A percentile compares a stretch with the other conserved stretches of the same genome.
Evolutionary conservation across 2,888 invertebrate genomes (phyloP).

Genomic region (Cheilosia grossa): DNA sequence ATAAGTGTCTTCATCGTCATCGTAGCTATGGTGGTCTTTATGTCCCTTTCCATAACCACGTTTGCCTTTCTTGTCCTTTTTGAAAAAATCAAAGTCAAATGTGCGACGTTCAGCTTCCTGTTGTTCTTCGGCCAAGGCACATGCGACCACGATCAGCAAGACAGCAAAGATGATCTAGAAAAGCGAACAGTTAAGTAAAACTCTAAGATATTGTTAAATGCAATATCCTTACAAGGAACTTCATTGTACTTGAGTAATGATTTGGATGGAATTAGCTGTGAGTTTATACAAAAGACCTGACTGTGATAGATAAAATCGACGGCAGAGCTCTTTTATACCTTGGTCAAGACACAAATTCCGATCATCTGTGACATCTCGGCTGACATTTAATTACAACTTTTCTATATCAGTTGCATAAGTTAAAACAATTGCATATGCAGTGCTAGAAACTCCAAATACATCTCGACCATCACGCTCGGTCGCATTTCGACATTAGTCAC

Average conservation of each 20-base stretch:
- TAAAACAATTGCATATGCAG: not conserved
- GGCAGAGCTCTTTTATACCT: conserved; percentile 32
- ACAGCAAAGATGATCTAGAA: conserved; percentile 41
- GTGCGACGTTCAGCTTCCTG: conserved; percentile 48
- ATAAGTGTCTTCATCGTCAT: not conserved
- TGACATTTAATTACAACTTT: conserved; percentile 29
- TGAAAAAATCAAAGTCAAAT: conserved; percentile 68
- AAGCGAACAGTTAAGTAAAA: not conserved
- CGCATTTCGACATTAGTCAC: conserved; percentile 38
- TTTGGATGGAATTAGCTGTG: conserved; percentile 22
- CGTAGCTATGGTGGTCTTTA: conserved; percentile 39
- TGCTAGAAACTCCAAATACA: conserved; percentile 47
- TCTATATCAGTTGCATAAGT: conserved; percentile 10
- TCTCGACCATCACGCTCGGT: conserved; percentile 55
- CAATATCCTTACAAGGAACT: conserved; percentile 41
- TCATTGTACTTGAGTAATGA: conserved; percentile 40
- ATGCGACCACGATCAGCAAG: conserved; percentile 25
- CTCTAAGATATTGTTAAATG: not conserved
- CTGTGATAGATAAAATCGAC: conserved; percentile 17
- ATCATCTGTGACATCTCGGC: conserved; percentile 56
- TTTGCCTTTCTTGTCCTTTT: conserved; percentile 52
- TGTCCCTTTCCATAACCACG: not conserved
- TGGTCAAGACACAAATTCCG: not conserved
- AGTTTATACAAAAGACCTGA: not conserved
- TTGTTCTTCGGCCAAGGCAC: conserved; percentile 35